These are phyloP conservation scores for Corythaeola cristata DNA, from an alignment of 2,113 vertebrate species.

Conservation along the genomic window DNA sequence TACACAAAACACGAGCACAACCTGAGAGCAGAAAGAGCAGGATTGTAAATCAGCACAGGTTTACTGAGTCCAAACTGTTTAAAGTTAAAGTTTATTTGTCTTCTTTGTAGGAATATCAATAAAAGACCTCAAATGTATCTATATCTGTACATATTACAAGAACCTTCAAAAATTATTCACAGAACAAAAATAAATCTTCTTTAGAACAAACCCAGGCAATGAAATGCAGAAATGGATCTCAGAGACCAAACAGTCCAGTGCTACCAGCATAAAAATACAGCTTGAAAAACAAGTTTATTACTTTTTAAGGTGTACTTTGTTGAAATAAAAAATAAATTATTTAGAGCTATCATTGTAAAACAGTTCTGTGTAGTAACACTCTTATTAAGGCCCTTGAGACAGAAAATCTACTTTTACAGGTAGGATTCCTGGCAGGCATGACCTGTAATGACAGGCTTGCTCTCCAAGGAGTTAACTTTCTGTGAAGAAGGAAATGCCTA, in stretches of 20 bases:
- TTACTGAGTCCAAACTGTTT: constrained; percentile 70
- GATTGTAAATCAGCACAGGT: neutral
- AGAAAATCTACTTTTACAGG: constrained; percentile 69
- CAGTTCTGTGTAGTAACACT: constrained; percentile 73
- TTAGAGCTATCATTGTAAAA: constrained; percentile 77
- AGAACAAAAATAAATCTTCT: constrained; percentile 87
- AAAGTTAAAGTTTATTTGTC: constrained; percentile 85
- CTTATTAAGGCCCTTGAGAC: constrained; percentile 80
- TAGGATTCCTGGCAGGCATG: constrained; percentile 64
- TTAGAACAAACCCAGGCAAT: constrained; percentile 83
- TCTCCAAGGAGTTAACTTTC: constrained; percentile 17
- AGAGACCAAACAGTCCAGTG: constrained; percentile 75
- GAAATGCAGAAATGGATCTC: constrained; percentile 81
- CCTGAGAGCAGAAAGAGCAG: neutral
- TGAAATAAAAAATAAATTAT: constrained; percentile 86
- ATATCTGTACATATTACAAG: constrained; percentile 85
- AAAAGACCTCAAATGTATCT: constrained; percentile 84
- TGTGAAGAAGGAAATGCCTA: constrained; percentile 35
- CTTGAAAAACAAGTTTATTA: constrained; percentile 78
- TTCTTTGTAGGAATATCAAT: constrained; percentile 83
- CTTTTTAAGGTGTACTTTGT: constrained; percentile 73
- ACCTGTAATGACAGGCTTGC: constrained; percentile 13
- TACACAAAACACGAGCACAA: neutral
- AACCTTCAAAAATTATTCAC: constrained; percentile 84
- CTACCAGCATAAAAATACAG: constrained; percentile 81